Conservation (phyloP, 2,888 invertebrate genomes). For the Notodonta dromedarius region DNA sequence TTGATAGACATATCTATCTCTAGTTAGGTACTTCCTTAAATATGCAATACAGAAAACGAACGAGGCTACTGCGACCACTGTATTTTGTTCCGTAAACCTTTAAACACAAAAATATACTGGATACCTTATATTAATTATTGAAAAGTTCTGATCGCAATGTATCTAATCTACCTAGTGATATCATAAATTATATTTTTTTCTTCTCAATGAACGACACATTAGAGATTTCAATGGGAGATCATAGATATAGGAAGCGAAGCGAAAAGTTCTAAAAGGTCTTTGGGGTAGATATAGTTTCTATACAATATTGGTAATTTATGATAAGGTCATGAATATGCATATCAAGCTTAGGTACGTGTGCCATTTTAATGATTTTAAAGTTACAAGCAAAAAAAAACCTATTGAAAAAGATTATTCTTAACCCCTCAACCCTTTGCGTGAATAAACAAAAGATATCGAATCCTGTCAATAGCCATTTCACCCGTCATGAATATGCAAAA, state of each 20-base stretch:
- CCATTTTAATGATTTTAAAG: conserved; percentile 29
- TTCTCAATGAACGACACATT: too few species aligned
- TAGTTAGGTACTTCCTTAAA: too few species aligned
- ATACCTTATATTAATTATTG: too few species aligned
- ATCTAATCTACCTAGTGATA: neutral
- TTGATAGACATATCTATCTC: too few species aligned
- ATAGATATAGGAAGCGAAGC: too few species aligned
- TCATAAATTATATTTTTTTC: neutral
- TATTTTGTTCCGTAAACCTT: too few species aligned
- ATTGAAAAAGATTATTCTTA: conserved; percentile 20
- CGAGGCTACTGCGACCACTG: too few species aligned
- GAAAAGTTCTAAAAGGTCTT: too few species aligned
- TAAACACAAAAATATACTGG: too few species aligned
- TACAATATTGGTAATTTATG: conserved; percentile 52
- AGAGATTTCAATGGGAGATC: neutral
- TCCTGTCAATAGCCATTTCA: conserved; percentile 39
- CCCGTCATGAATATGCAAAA: conserved; percentile 78
- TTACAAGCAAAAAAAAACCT: conserved; percentile 41
- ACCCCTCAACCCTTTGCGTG: conserved; percentile 39
- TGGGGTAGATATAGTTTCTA: neutral
- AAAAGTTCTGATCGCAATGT: too few species aligned
- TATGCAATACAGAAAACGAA: too few species aligned
- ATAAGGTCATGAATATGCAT: conserved; percentile 73
- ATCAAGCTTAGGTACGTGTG: conserved; percentile 16
- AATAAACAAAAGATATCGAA: conserved; percentile 36